Percentiles rank a stretch among this genome's conserved stretches.
These are phyloP conservation scores for Cephus pygmeus DNA, from an alignment of 2,888 invertebrate species.

Conservation along the genomic window DNA sequence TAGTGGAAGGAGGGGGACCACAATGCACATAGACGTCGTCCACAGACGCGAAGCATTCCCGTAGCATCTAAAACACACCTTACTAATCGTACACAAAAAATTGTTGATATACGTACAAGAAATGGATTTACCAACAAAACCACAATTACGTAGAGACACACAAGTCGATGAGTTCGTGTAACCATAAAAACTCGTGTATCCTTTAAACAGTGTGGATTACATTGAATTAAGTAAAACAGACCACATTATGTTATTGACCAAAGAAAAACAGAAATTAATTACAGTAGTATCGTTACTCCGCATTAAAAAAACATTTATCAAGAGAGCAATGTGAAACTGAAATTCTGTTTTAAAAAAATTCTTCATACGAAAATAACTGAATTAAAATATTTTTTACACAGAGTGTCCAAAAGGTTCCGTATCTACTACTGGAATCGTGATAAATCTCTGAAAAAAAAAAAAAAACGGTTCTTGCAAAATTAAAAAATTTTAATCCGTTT, in stretches of 20 bases:
- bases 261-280: background rate
- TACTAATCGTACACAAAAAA: slow-evolving; percentile 59
- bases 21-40: slow-evolving; percentile 64
- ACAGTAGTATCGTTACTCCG: background rate
- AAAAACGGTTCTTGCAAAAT: too few relatives aligned
- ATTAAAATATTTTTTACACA: background rate
- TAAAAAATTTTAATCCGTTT: too few relatives aligned
- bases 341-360: background rate
- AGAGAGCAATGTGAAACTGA: background rate
- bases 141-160: slow-evolving; percentile 25
- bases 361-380: background rate
- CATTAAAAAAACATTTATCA: background rate
- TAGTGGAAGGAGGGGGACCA: slow-evolving; percentile 60
- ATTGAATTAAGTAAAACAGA: background rate
- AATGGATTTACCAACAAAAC: slow-evolving; percentile 43
- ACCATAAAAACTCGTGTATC: background rate
- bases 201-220: background rate
- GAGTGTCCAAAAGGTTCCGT: too few relatives aligned
- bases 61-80: slow-evolving; percentile 63
- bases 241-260: background rate
- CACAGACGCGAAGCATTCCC: slow-evolving; percentile 62
- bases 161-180: background rate
- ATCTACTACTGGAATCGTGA: too few relatives aligned
- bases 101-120: slow-evolving; percentile 47
- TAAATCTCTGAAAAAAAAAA: too few relatives aligned